Evolutionary conservation across 2,113 vertebrate species (phyloP).

Genomic region (Pyxicephalus adspersus): DNA sequence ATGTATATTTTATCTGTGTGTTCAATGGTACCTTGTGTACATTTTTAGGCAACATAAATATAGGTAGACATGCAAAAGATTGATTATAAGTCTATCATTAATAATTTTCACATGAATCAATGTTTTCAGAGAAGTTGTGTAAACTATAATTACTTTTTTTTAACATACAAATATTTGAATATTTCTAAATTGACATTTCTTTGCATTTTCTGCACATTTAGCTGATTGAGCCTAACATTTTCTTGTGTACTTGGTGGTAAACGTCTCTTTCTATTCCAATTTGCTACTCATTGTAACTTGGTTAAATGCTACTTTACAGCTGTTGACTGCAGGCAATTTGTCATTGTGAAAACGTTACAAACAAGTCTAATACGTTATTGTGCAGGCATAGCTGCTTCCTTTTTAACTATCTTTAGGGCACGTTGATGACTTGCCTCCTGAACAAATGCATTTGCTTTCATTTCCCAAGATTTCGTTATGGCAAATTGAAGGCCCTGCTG

Average conservation of each 20-base stretch:
- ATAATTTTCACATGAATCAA: too few relatives aligned
- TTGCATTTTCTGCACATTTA: too few relatives aligned
- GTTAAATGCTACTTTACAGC: not conserved
- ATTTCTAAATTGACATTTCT: too few relatives aligned
- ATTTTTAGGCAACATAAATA: too few relatives aligned
- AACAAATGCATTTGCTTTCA: not conserved
- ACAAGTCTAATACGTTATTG: not conserved
- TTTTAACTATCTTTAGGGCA: not conserved
- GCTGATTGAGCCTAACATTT: not conserved
- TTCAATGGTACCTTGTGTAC: too few relatives aligned
- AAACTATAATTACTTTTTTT: too few relatives aligned
- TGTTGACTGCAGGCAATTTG: not conserved
- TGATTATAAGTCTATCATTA: too few relatives aligned
- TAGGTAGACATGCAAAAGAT: too few relatives aligned
- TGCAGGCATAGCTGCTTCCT: not conserved
- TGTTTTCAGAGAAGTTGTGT: too few relatives aligned
- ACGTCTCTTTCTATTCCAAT: not conserved
- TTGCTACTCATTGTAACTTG: not conserved
- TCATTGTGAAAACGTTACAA: not conserved
- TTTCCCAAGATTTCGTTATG: not conserved
- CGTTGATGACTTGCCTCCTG: not conserved
- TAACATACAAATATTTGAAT: too few relatives aligned
- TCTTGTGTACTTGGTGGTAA: not conserved
- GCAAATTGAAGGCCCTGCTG: constrained; percentile 1
- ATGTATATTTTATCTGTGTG: too few relatives aligned